Base-by-base conservation (phyloP, 35 echinoderm and acorn worm genomes). In the Heliocidaris erythrogramma region DNA sequence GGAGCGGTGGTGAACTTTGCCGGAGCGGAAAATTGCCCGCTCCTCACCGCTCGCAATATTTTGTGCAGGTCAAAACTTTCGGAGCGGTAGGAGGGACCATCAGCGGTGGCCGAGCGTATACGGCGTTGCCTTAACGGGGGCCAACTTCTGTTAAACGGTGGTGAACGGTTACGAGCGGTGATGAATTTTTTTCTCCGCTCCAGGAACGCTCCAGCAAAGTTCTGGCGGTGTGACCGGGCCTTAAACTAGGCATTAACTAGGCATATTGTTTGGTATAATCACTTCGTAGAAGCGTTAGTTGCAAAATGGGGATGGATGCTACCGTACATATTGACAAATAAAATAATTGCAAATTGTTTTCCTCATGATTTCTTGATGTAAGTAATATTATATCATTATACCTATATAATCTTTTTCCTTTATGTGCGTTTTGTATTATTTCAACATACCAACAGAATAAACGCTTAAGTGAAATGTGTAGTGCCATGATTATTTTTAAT, bases 81-180 rank as follows among this genome's bases (percentile, higher is more conserved):
- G 86, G 86, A 88, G 86, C 86, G 86, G 86, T 88, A 88, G 86
- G 86, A 88, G 86, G 86, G 86, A 88, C 86, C 86, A 88, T 88
- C 86, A 88, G 86, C 86, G 86, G 86, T 88, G 86, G 86, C 86
- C 86, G 86, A 88, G 86, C 86, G 86, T 88, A 88, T 88, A 32
- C 86, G 86, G 86, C 86, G 86, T 88, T 88, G 86, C 86, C 86
- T 88, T 88, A 88, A 88, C 2, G 86, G 86, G 5, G 86, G 86
- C 86, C 86, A 88, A 88, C 86, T 88, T 88, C 31, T 31, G 86
- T 48, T 88, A 88, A 88, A 88, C 86, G 30, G 86, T 88, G 86
- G 86, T 88, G 86, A 88, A 42, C 86, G 86, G 86, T 88, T 32
- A 35, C 86, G 86, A 88, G 86, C 86, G 30, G 86, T 88, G 86